Percentiles rank a stretch among this genome's conserved stretches.
Evolutionary conservation across 2,797 vertebrate species (phyloP).

Genomic region (Chelonia mydas): DNA sequence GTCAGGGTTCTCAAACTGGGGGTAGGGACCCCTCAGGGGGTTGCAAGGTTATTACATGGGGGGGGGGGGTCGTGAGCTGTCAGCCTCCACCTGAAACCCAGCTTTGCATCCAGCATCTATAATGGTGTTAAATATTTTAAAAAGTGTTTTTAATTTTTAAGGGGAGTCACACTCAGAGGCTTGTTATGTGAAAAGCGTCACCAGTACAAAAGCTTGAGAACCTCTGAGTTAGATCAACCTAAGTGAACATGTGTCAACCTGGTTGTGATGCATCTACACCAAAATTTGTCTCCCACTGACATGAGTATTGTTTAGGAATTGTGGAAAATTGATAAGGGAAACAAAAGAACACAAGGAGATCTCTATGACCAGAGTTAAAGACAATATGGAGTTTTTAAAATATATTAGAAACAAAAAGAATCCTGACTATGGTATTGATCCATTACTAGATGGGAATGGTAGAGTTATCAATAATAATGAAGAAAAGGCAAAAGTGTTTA

Average conservation of each 20-base stretch:
- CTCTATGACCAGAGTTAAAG: neutral
- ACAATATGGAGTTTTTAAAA: neutral
- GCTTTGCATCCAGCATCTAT: too few species aligned
- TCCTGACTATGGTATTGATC: neutral
- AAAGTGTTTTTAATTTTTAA: too few species aligned
- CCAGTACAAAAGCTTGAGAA: too few species aligned
- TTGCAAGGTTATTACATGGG: too few species aligned
- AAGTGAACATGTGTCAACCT: neutral
- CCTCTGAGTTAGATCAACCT: neutral
- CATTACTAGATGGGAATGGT: neutral
- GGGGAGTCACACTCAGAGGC: too few species aligned
- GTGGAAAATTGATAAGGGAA: neutral
- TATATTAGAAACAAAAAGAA: neutral
- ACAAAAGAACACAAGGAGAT: neutral
- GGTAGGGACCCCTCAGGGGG: too few species aligned
- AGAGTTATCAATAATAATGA: neutral
- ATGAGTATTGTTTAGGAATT: neutral
- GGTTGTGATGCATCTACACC: neutral
- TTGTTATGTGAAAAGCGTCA: too few species aligned
- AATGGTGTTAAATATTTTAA: too few species aligned
- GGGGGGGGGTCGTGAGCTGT: too few species aligned
- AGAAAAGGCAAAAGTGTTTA: neutral
- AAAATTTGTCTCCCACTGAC: neutral
- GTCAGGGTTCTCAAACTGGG: too few species aligned
- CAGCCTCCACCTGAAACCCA: too few species aligned